Evolutionary conservation across 1,140 invertebrate species (phyloP).

Genomic region (Lepidurus packardi): DNA sequence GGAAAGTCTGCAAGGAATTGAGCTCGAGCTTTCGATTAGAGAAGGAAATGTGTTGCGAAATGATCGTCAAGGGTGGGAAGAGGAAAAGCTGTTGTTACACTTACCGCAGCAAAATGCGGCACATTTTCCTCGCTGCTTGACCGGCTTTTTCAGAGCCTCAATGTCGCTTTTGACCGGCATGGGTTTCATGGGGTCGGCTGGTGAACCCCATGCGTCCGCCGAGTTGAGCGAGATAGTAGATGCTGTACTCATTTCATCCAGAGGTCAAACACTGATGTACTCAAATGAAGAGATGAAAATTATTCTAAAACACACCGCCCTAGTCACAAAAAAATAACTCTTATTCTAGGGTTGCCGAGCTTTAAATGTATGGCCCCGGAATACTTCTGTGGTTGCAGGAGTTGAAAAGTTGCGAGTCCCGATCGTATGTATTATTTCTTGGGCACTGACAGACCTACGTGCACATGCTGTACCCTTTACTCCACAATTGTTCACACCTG

Average conservation of each 20-base stretch:
- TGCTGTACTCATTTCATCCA: background rate
- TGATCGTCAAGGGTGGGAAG: background rate
- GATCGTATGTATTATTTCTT: background rate
- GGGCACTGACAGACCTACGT: background rate
- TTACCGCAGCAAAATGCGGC: slow-evolving; percentile 13
- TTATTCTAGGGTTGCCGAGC: background rate
- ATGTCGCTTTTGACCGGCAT: background rate
- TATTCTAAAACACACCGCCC: background rate
- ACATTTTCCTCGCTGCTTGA: background rate
- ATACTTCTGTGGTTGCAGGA: background rate
- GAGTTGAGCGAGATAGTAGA: background rate
- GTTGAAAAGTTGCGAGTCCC: background rate
- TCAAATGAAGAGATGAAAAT: background rate
- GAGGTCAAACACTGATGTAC: background rate
- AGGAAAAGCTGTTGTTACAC: background rate
- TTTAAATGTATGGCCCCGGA: background rate
- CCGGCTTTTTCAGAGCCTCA: background rate
- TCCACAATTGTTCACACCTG: background rate
- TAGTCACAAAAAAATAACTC: background rate
- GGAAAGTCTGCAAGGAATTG: background rate
- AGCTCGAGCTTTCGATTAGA: background rate
- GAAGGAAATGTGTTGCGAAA: background rate
- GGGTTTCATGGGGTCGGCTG: background rate
- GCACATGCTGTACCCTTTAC: slow-evolving; percentile 17
- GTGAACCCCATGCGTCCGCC: slow-evolving; percentile 7